Evolutionary conservation across 2,797 vertebrate species (phyloP).

Genomic region (Notolabrus celidotus): DNA sequence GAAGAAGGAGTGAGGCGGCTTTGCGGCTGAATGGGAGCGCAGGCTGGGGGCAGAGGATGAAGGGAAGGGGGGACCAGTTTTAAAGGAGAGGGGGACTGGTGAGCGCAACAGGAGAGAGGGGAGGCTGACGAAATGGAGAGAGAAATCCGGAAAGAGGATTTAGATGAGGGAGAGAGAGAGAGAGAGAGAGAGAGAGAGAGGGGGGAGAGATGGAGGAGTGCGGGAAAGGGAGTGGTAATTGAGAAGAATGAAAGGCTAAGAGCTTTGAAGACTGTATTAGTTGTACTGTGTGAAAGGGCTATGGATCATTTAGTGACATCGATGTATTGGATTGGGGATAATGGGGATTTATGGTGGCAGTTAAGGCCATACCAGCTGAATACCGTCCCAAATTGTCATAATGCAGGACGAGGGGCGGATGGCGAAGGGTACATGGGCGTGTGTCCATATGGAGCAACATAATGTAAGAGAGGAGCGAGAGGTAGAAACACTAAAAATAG

Average conservation of each 20-base stretch:
- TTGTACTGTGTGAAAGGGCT: slow-evolving; percentile 77
- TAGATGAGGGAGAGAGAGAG: too few species aligned
- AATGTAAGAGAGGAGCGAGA: slow-evolving; percentile 27
- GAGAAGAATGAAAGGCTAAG: slow-evolving; percentile 81
- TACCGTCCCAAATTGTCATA: slow-evolving; percentile 71
- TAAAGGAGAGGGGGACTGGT: slow-evolving; percentile 52
- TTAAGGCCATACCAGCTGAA: slow-evolving; percentile 62
- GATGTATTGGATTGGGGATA: slow-evolving; percentile 75
- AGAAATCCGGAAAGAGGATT: slow-evolving; percentile 78
- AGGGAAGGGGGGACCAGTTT: slow-evolving; percentile 41
- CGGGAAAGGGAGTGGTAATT: slow-evolving; percentile 74
- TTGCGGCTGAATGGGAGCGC: slow-evolving; percentile 55
- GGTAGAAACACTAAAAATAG: neutral
- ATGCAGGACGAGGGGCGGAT: slow-evolving; percentile 57
- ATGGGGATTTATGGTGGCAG: slow-evolving; percentile 79
- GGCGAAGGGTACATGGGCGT: slow-evolving; percentile 54
- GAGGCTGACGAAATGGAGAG: slow-evolving; percentile 76
- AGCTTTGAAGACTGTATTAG: slow-evolving; percentile 83
- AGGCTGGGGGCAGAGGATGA: slow-evolving; percentile 42
- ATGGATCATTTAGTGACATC: slow-evolving; percentile 84
- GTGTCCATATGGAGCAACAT: slow-evolving; percentile 31
- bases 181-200: neutral
- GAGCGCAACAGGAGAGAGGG: slow-evolving; percentile 65
- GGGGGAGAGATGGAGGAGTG: slow-evolving; percentile 32
- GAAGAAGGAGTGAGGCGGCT: slow-evolving; percentile 38